Conservation (phyloP, 92 coral and sea anemone species). For the Hydrozoanthus gracilis region DNA sequence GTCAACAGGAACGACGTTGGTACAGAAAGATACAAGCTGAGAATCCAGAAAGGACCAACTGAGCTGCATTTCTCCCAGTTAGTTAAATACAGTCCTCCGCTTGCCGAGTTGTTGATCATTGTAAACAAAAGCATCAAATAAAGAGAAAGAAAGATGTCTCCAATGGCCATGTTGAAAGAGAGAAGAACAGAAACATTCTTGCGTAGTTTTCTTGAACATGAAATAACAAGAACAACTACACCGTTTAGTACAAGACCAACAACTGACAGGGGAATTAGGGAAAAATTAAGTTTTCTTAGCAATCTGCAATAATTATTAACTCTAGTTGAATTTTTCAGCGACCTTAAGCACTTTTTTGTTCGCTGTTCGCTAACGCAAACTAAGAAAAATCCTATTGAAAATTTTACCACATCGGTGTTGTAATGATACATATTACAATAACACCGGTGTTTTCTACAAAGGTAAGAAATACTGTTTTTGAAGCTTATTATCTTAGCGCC, state of each 20-base stretch:
- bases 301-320: not conserved
- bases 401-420: not conserved
- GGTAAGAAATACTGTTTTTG: not conserved
- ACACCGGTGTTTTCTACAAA: not conserved
- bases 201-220: not conserved
- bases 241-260: not conserved
- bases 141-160: not conserved
- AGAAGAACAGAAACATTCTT: not conserved
- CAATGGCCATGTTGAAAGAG: conserved; percentile 20
- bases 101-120: not conserved
- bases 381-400: not conserved
- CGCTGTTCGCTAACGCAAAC: not conserved
- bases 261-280: not conserved
- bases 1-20: not conserved
- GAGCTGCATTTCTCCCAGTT: not conserved
- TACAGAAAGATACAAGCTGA: not conserved
- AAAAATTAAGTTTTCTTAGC: not conserved
- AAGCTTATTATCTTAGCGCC: not conserved
- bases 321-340: not conserved
- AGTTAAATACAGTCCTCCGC: not conserved
- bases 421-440: not conserved
- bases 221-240: not conserved
- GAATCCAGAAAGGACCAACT: not conserved
- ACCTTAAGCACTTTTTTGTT: not conserved
- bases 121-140: not conserved